Base-by-base conservation (phyloP, 1,140 invertebrate genomes). In the Belonocnema kinseyi region DNA sequence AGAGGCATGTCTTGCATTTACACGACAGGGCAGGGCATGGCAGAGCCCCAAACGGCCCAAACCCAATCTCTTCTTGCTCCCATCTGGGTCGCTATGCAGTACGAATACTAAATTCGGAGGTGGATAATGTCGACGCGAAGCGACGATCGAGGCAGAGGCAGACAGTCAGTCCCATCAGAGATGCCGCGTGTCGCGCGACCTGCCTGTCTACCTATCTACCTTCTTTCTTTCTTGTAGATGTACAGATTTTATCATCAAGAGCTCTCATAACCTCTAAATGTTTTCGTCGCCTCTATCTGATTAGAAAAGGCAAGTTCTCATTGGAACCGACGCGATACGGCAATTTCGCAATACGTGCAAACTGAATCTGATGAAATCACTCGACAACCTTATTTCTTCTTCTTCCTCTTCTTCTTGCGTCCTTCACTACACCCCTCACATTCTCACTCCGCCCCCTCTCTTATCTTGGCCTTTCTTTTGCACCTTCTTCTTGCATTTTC, bases 271-370 rank as follows among this genome's bases (percentile, higher is more conserved):
- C 77, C 77, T 56, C 51, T 72, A 54, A 74, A 78, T 78, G 73
- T 78, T 78, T 73, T 78, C 72, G 71, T 75, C 77, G 77, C 73
- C 50, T 78, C 66, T 78, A 78, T 78, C 77, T 74, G 77, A 78
- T 78, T 33, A 33, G 40, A 66, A 66, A 40, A 66, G 13, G 61
- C 61, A 33, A 66, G 61, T 6, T n/a, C 33, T 66, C 6, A 66
- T 66, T 8, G 26, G 14, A 40, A 40, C 61, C n/a, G 33, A 66
- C n/a, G 61, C 12, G 58, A 66, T 46, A 11, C 8, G 40, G 40
- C 40, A 46, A 46, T 46, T 46, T 46, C 40, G 40, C 40, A 46
- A 46, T 46, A 46, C 40, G 40, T 46, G 40, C 13, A 51, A 77
- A 12, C 16, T n/a, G 75, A 13, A 72, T 46, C 40, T 46, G 40